Evolutionary conservation across 2,113 vertebrate genomes (phyloP).

Genomic region (Xenus cinereus): DNA sequence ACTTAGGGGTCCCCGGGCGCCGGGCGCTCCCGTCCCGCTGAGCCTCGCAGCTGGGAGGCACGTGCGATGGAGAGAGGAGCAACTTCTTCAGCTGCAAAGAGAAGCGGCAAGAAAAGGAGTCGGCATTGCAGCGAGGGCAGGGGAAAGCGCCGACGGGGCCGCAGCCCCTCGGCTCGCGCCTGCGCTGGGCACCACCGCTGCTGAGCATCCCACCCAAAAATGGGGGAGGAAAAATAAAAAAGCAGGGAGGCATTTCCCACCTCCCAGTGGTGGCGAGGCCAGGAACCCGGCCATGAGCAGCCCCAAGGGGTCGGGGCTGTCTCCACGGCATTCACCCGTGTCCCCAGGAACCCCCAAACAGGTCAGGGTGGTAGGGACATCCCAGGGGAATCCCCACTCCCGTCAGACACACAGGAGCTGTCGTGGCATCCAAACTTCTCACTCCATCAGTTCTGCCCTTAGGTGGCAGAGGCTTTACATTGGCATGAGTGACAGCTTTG

Average conservation of each 20-base stretch:
- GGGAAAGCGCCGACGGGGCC: accelerated
- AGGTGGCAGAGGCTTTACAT: background rate
- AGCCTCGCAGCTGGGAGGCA: conserved; percentile 76
- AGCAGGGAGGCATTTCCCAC: background rate
- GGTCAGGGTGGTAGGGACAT: accelerated
- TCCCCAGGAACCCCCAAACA: background rate
- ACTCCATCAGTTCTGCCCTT: background rate
- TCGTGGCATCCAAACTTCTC: background rate
- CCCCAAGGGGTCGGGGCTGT: background rate
- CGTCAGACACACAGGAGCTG: background rate
- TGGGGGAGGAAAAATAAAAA: background rate
- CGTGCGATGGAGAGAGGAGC: conserved; percentile 87
- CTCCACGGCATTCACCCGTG: background rate
- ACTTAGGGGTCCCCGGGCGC: conserved; percentile 78
- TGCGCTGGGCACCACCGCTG: background rate
- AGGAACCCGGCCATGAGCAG: background rate
- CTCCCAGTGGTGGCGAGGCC: background rate
- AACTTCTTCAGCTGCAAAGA: conserved; percentile 87
- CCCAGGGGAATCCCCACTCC: background rate
- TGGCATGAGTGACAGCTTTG: background rate
- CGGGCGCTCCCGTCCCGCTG: conserved; percentile 81
- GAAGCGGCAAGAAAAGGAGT: conserved; percentile 49
- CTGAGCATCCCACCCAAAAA: background rate
- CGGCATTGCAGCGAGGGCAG: background rate
- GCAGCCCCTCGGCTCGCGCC: background rate